Conservation (phyloP, 23 tunicate species). For the Botrylloides violaceus region DNA sequence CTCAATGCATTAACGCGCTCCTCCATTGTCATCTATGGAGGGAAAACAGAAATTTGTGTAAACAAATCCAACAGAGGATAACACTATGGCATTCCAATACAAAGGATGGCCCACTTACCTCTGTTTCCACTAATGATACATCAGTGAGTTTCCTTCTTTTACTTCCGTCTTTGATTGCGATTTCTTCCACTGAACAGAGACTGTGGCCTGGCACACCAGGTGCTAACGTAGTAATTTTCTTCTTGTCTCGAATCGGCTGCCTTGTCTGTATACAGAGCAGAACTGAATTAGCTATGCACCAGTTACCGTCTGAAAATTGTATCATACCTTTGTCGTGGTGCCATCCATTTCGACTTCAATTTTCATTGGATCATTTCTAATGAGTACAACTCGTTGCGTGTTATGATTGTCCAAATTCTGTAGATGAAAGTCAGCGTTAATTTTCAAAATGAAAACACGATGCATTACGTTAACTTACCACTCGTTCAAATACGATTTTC, state of each 20-base stretch:
- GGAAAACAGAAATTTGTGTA: neutral
- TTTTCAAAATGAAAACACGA: too few relatives aligned
- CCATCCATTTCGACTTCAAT: slow-evolving; percentile 22
- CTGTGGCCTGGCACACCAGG: slow-evolving; percentile 43
- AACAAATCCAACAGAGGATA: neutral
- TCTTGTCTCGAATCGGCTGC: slow-evolving; percentile 37
- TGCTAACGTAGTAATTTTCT: slow-evolving; percentile 38
- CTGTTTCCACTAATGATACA: slow-evolving; percentile 30
- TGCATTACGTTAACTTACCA: slow-evolving; percentile 44
- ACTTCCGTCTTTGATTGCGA: neutral
- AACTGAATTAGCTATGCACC: neutral
- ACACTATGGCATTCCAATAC: neutral
- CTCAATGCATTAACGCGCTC: slow-evolving; percentile 43
- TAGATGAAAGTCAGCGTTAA: neutral
- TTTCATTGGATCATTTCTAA: slow-evolving; percentile 70
- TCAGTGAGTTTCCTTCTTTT: slow-evolving; percentile 37
- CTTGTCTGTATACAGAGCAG: slow-evolving; percentile 22
- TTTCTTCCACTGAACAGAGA: neutral
- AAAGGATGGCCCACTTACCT: slow-evolving; percentile 20
- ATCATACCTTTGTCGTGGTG: slow-evolving; percentile 39
- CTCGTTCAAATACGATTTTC: slow-evolving; percentile 34
- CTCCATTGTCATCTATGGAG: slow-evolving; percentile 62
- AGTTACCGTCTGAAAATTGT: neutral
- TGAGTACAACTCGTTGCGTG: slow-evolving; percentile 31
- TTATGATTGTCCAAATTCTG: slow-evolving; percentile 50